These are phyloP conservation scores for Geotrupes spiniger DNA, from an alignment of 2,888 invertebrate genomes.

Conservation along the genomic window DNA sequence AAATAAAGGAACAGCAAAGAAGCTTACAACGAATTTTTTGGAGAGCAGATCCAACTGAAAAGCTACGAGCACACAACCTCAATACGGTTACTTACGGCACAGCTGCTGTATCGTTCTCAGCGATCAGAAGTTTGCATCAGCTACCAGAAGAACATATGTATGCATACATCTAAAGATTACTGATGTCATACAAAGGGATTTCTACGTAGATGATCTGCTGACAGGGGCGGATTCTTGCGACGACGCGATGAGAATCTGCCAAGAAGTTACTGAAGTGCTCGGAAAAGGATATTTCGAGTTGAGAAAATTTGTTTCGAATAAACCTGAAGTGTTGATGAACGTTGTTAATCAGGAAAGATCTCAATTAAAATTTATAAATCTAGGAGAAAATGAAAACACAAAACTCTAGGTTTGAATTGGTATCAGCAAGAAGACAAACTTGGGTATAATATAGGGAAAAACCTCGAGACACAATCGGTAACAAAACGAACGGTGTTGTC, in stretches of 20 bases:
- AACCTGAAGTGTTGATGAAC: neutral
- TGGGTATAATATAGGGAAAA: too few species aligned
- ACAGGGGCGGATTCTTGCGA: slow-evolving; percentile 11
- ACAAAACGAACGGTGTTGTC: slow-evolving; percentile 11
- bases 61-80: slow-evolving; percentile 20
- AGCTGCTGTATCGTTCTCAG: slow-evolving; percentile 27
- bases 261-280: neutral
- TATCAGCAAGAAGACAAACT: too few species aligned
- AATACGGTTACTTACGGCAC: slow-evolving; percentile 30
- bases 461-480: too few species aligned
- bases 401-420: too few species aligned
- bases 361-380: neutral
- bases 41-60: slow-evolving; percentile 20
- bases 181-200: slow-evolving; percentile 15
- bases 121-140: slow-evolving; percentile 23
- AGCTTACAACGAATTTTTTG: slow-evolving; percentile 31
- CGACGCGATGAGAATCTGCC: neutral
- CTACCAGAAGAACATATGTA: slow-evolving; percentile 21
- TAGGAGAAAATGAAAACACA: too few species aligned
- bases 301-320: slow-evolving; percentile 23
- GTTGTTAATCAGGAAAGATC: neutral
- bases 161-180: slow-evolving; percentile 21
- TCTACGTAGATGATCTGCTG: slow-evolving; percentile 27
- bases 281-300: slow-evolving; percentile 18
- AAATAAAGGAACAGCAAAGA: slow-evolving; percentile 25